Evolutionary conservation across 2,113 vertebrate species (phyloP).

Genomic region (Anser brachyrhynchus): DNA sequence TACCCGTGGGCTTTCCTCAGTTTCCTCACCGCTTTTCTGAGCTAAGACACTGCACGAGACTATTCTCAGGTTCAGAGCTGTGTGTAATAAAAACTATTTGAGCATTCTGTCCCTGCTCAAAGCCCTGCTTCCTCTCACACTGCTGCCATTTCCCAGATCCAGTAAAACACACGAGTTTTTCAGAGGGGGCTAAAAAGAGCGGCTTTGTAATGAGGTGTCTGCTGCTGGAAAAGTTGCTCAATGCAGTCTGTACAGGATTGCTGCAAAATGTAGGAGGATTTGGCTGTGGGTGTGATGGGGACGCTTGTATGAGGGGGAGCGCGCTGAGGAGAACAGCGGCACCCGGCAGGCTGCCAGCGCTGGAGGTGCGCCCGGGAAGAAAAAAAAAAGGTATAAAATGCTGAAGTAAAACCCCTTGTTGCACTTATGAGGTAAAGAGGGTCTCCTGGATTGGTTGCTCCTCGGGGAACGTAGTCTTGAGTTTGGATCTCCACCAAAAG

Average conservation of each 20-base stretch:
- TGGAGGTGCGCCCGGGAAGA: background rate
- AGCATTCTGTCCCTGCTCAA: background rate
- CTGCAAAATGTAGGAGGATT: background rate
- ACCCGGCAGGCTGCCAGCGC: background rate
- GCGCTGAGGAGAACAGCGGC: background rate
- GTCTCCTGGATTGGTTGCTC: background rate
- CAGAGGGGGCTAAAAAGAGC: background rate
- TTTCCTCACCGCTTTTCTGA: background rate
- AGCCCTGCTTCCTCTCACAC: background rate
- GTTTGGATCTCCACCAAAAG: background rate
- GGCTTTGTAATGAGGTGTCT: background rate
- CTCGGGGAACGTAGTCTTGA: background rate
- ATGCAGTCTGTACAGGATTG: background rate
- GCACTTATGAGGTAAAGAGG: background rate
- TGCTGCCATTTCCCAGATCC: background rate
- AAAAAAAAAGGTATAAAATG: background rate
- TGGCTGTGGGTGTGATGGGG: background rate
- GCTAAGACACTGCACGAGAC: background rate
- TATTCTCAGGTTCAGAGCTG: background rate
- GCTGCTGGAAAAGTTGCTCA: background rate
- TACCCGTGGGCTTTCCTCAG: background rate
- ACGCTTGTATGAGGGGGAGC: background rate
- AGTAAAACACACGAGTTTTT: accelerated
- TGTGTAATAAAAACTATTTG: background rate
- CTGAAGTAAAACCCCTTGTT: background rate